Base-by-base conservation (phyloP, 1,140 invertebrate genomes). In the Brachionus paranguensis region DNA sequence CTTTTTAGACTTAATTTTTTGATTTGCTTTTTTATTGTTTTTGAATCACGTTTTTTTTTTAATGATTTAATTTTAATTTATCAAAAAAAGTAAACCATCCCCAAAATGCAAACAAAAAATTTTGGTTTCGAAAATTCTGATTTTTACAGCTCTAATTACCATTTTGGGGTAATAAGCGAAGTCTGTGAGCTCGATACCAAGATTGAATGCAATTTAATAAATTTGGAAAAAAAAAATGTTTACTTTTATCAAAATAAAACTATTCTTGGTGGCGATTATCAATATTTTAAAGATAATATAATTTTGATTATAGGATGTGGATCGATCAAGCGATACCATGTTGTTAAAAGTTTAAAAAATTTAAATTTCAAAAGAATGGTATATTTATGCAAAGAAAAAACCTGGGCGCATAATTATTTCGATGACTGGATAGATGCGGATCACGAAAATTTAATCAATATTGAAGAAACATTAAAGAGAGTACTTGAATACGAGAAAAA, bases 371-470 rank as follows among this genome's bases (percentile, higher is more conserved):
- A 64, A 24, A 60, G 29, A 81, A 20, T 81, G 37, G 53, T 81
- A 12, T 81, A 37, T 37, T 64, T 81, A 27, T 45, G 41, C 20
- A 60, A 47, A 6, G 17, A 60, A 11, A 60, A 41, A 27, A 60
- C 8, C 0, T 81, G 78, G 78, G 78, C 78, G 1, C 6, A 43
- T 27, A 24, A 27, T 12, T 64, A 47, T 64, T 60, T 60, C 47
- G 78, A 81, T 45, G 78, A 64, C 20, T 81, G 78, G 78, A 81
- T 81, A n/a, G 2, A n/a, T 3, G 78, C 53, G 0, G 78, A 81
- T 43, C 27, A 41, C 41, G 41, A 64, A 24, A 68, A 81, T n/a
- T 17, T 81, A 27, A 50, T 10, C 17, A 60, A 81, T 41, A 64
- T 64, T 17, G 24, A 81, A 68, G 20, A 60, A 12, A 81, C 53